Percentiles rank a stretch among this genome's conserved stretches.
Evolutionary conservation across 1,140 invertebrate genomes (phyloP).

Genomic region (Cecropterus lyciades): DNA sequence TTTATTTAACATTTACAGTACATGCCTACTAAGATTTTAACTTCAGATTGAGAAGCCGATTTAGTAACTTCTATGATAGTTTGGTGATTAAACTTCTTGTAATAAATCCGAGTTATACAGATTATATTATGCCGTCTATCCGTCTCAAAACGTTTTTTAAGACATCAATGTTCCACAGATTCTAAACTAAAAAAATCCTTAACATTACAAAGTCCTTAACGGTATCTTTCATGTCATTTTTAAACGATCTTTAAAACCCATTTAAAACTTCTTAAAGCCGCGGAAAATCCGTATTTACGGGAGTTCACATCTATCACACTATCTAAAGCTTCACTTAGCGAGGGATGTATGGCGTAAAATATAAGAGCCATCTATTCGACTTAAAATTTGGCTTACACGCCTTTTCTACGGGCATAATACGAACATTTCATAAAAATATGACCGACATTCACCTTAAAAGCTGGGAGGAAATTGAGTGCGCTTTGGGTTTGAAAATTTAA

Average conservation of each 20-base stretch:
- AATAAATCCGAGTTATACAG: too few species aligned
- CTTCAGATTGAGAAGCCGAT: too few species aligned
- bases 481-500: background rate
- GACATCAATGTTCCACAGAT: too few species aligned
- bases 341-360: slow-evolving; percentile 17
- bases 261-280: slow-evolving; percentile 15
- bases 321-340: slow-evolving; percentile 26
- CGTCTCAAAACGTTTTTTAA: too few species aligned
- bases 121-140: too few species aligned
- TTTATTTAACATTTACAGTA: too few species aligned
- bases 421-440: slow-evolving; percentile 19
- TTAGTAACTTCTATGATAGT: too few species aligned
- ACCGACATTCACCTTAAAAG: slow-evolving; percentile 13
- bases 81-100: too few species aligned
- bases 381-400: slow-evolving; percentile 28
- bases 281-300: slow-evolving; percentile 3
- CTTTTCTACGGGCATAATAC: slow-evolving; percentile 11
- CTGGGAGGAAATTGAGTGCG: slow-evolving; percentile 13
- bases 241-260: background rate
- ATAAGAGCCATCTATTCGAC: slow-evolving; percentile 22
- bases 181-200: too few species aligned
- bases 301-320: slow-evolving; percentile 16
- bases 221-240: background rate
- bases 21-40: too few species aligned
- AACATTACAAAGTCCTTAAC: too few species aligned